Conservation (phyloP, 1,140 invertebrate genomes). For the Elymnias hypermnestra region DNA sequence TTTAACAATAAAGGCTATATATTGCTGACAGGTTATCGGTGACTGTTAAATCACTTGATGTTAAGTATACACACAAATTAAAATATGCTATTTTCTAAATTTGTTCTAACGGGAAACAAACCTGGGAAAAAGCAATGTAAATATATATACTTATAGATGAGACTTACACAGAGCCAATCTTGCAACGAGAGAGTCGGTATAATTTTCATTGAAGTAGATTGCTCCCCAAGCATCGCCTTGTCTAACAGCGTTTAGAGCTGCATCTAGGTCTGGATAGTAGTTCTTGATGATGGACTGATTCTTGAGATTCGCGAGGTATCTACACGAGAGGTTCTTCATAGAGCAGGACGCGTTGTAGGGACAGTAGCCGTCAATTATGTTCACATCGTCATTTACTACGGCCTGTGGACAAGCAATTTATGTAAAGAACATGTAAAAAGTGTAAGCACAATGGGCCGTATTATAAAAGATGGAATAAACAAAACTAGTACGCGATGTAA, state of each 20-base stretch:
- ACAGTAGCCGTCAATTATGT: constrained; percentile 75
- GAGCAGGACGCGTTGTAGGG: constrained; percentile 78
- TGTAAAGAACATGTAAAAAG: too few relatives aligned
- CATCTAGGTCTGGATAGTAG: constrained; percentile 81
- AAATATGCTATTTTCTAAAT: too few relatives aligned
- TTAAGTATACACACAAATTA: too few relatives aligned
- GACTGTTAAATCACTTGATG: too few relatives aligned
- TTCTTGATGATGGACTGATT: constrained; percentile 80
- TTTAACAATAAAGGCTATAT: too few relatives aligned
- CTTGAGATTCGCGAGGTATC: constrained; percentile 42
- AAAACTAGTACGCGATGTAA: too few relatives aligned
- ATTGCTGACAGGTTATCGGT: too few relatives aligned
- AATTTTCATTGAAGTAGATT: constrained; percentile 90
- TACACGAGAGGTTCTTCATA: constrained; percentile 77
- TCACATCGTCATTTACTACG: constrained; percentile 90
- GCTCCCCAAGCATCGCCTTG: constrained; percentile 90
- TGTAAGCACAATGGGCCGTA: too few relatives aligned
- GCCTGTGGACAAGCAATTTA: constrained; percentile 69
- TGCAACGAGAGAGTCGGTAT: constrained; percentile 86
- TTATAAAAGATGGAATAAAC: too few relatives aligned
- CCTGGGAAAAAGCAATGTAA: too few relatives aligned
- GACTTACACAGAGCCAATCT: constrained; percentile 82
- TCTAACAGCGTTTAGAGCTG: constrained; percentile 83
- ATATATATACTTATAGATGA: too few relatives aligned
- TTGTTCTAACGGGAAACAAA: too few relatives aligned